Conservation (phyloP, 2,797 vertebrate species). For the Macrochelys suwanniensis region DNA sequence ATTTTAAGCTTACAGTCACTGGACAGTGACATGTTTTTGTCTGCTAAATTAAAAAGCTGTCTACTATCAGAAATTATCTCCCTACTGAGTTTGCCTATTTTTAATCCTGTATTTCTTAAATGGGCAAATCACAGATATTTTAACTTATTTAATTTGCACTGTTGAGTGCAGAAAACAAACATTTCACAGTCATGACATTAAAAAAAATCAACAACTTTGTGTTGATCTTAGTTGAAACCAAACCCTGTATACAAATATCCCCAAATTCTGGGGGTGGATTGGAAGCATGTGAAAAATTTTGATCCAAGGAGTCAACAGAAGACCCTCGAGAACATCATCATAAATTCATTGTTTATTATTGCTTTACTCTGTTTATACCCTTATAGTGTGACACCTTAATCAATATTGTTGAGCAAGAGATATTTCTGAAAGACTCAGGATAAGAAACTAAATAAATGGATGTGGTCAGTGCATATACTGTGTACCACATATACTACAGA, state of each 20-base stretch:
- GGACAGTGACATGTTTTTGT: background rate
- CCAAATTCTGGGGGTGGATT: background rate
- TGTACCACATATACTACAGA: background rate
- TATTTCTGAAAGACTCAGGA: background rate
- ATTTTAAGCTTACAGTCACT: background rate
- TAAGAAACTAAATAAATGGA: background rate
- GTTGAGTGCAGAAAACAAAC: background rate
- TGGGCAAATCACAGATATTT: background rate
- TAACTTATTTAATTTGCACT: background rate
- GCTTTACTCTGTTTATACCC: background rate
- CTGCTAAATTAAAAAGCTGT: background rate
- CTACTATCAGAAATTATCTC: background rate
- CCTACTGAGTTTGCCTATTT: fast-evolving
- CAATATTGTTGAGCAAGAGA: background rate
- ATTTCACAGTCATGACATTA: background rate
- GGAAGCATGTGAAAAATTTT: background rate
- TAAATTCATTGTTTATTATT: background rate
- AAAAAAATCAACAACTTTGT: background rate
- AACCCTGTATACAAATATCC: background rate
- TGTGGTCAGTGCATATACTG: background rate
- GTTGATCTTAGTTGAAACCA: background rate
- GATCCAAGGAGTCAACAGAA: background rate
- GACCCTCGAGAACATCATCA: background rate
- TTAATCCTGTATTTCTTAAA: background rate
- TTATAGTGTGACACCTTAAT: conserved; percentile 18